phyloP scores from a whole-genome alignment of 2,113 vertebrate genomes.

The Dendrocopos noguchii region DNA sequence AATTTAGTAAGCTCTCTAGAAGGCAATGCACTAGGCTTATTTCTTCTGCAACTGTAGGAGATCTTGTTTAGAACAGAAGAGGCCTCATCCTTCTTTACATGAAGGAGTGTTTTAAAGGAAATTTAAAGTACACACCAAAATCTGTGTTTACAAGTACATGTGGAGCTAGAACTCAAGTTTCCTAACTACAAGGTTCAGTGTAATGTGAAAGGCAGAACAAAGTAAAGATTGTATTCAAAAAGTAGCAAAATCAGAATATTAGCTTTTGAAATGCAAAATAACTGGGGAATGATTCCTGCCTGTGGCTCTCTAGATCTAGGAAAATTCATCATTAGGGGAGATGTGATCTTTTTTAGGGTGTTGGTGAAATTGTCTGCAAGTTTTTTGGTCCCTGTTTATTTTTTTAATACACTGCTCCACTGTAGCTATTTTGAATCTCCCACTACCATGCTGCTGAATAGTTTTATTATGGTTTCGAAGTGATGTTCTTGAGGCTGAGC shows the following conservation, averaged over 20 bases:
- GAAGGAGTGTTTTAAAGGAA: not conserved
- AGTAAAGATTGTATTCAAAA: not conserved
- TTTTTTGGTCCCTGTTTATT: not conserved
- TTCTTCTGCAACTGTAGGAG: not conserved
- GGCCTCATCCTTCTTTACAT: not conserved
- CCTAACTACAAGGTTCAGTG: not conserved
- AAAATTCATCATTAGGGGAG: not conserved
- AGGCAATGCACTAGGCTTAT: not conserved
- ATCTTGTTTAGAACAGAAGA: not conserved
- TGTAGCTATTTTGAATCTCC: slow-evolving; percentile 30
- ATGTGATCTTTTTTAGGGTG: not conserved
- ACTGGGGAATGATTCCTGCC: not conserved
- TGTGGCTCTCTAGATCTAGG: not conserved
- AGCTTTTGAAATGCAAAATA: not conserved
- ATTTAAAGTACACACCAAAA: not conserved
- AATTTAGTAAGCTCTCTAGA: not conserved
- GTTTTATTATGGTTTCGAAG: slow-evolving; percentile 46
- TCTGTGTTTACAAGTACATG: not conserved
- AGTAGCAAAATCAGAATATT: not conserved
- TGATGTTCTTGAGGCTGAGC: slow-evolving; percentile 13
- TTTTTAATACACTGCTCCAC: slow-evolving; percentile 19
- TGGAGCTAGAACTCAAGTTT: not conserved
- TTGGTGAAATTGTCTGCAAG: not conserved
- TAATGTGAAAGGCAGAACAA: not conserved
- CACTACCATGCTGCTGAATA: not conserved